Conservation (phyloP, 2,113 vertebrate genomes). For the Andinoacara biseriatus region DNA sequence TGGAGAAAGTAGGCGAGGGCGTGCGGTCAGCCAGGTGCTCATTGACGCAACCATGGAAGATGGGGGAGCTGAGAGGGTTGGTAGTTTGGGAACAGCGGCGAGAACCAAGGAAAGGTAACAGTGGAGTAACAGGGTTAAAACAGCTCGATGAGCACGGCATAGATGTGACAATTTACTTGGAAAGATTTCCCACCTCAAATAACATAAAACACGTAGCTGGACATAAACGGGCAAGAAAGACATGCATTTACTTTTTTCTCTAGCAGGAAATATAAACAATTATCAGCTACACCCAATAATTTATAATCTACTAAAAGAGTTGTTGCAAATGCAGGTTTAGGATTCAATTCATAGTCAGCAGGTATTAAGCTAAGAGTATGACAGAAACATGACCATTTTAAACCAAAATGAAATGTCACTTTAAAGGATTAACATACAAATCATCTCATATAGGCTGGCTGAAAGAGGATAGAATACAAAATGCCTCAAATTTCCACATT, state of each 20-base stretch:
- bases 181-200: not conserved
- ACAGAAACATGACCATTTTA: constrained; percentile 36
- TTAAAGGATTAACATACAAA: constrained; percentile 49
- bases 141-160: not conserved
- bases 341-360: constrained; percentile 42
- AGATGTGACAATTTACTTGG: constrained; percentile 1
- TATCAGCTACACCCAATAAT: not conserved
- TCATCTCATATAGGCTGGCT: constrained; percentile 24
- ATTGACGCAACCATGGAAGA: constrained; percentile 98
- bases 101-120: constrained; percentile 51
- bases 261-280: not conserved
- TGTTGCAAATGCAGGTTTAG: not conserved
- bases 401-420: constrained; percentile 40
- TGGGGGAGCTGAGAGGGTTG: constrained; percentile 88
- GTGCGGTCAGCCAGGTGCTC: constrained; percentile 97
- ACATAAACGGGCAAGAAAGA: not conserved
- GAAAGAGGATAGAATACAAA: constrained; percentile 41
- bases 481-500: constrained; percentile 15
- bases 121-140: constrained; percentile 48
- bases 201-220: not conserved
- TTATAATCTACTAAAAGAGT: not conserved
- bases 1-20: constrained; percentile 99
- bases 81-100: constrained; percentile 42
- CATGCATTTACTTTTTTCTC: not conserved
- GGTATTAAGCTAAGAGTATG: constrained; percentile 40